Evolutionary conservation across 2,113 vertebrate genomes (phyloP).

Genomic region (Podarcis cretensis): DNA sequence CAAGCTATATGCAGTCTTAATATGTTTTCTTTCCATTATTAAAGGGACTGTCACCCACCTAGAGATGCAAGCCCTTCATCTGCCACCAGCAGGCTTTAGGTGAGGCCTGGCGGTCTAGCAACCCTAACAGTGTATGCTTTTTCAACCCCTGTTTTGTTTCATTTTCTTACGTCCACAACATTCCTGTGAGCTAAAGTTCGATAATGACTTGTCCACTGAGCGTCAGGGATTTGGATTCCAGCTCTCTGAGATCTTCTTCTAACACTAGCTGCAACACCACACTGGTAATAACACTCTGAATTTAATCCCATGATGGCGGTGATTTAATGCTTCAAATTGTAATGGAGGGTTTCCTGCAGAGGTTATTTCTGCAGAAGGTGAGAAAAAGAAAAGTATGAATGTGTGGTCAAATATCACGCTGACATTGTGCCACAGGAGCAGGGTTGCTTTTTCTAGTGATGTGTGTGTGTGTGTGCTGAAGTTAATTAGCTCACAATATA

Average conservation of each 20-base stretch:
- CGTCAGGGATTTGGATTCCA: not conserved
- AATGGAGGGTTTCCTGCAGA: not conserved
- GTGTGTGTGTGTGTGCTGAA: not conserved
- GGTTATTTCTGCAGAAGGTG: not conserved
- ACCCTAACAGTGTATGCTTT: not conserved
- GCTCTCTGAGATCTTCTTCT: not conserved
- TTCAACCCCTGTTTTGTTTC: no score
- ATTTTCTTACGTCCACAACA: not conserved
- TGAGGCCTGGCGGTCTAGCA: no score
- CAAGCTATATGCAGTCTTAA: no score
- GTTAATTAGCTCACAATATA: slow-evolving; percentile 37
- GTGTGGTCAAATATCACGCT: slow-evolving; percentile 15
- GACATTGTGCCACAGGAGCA: not conserved
- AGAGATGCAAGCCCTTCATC: no score
- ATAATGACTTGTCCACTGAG: not conserved
- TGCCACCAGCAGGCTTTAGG: no score
- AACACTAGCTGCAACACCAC: not conserved
- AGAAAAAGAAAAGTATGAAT: not conserved
- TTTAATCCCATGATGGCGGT: not conserved
- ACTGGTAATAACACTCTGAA: not conserved
- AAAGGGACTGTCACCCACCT: no score
- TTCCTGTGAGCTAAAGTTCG: not conserved
- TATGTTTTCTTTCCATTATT: no score
- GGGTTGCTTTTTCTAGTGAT: not conserved
- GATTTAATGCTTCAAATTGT: slow-evolving; percentile 9